Evolutionary conservation across 2,797 vertebrate genomes (phyloP), one percentile per base, ranked within the genome.

Genomic region (Lycodopsis pacificus): DNA sequence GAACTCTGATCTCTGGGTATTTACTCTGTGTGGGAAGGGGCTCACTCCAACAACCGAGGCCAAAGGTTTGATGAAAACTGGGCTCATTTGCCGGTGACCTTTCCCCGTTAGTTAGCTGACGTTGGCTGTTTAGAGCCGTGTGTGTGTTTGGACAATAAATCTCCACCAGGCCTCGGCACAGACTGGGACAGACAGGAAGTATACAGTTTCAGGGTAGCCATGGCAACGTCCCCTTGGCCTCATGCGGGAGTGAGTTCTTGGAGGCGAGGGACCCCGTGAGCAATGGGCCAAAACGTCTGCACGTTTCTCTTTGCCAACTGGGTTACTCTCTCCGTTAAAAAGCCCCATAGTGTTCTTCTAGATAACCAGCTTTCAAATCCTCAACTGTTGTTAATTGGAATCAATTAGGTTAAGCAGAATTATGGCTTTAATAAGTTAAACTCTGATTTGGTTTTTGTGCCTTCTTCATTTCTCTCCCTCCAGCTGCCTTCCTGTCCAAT

Each of bases 401-500:
- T 70, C 49, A 56, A 42, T 82, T 49, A 34, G 53, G 82, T 68
- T 48, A 66, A 65, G 63, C 20, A 19, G 61, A 66, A 69, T 65
- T 65, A 80, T 66, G 61, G 4, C 34, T 77, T 79, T 61, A 71
- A 73, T 65, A 9, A 36, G 38, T 85, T 69, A 61, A 77, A 78
- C 44, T 81, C 30, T 25, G 22, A 71, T 71, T 80, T 25, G 76
- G 14, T 15, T 65, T 84, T 62, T 53, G 40, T 72, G 49, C 34
- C 20, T 66, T 46, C 59, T 73, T 76, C 74, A 67, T 83, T 81
- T 87, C 27, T 73, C 20, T 34, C 27, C 22, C 46, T 77, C 30
- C 74, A 96, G 98, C 97, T 94, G 97, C 96, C 79, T 97, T 99
- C 94, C 96, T 99, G 92, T 98, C 97, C 93, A 96, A 94, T 89